A percentile compares a stretch with the other conserved stretches of the same genome.
Evolutionary conservation across 2,113 vertebrate genomes (phyloP).

Genomic region (Hiodon tergisus): DNA sequence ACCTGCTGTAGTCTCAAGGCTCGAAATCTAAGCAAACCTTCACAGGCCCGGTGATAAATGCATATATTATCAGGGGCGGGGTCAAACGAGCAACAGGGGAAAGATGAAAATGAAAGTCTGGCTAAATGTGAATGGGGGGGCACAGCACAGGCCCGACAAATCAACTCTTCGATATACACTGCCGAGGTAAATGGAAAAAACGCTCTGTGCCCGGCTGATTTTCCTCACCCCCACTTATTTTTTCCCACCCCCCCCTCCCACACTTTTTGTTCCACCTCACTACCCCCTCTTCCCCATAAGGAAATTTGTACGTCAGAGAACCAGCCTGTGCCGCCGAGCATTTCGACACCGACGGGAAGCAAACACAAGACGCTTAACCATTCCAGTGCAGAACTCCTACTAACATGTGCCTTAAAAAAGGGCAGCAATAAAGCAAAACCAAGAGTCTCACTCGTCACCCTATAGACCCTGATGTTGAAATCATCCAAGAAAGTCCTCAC

Average conservation of each 20-base stretch:
- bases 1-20: background rate
- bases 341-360: background rate
- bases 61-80: background rate
- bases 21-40: constrained; percentile 7
- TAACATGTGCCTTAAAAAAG: no score
- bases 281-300: background rate
- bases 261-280: background rate
- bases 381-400: background rate
- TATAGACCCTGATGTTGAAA: background rate
- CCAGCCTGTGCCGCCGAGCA: background rate
- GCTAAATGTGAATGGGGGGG: background rate
- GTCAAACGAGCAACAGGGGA: background rate
- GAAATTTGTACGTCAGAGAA: background rate
- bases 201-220: no score
- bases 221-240: no score
- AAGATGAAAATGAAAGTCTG: constrained; percentile 11
- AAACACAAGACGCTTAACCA: background rate
- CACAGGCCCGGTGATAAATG: background rate
- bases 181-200: no score
- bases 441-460: background rate
- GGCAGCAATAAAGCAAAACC: no score
- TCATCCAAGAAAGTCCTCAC: background rate
- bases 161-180: no score
- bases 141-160: no score
- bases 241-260: background rate